Base-by-base conservation (phyloP, 2,113 vertebrate species). In the Anguilla japonica region DNA sequence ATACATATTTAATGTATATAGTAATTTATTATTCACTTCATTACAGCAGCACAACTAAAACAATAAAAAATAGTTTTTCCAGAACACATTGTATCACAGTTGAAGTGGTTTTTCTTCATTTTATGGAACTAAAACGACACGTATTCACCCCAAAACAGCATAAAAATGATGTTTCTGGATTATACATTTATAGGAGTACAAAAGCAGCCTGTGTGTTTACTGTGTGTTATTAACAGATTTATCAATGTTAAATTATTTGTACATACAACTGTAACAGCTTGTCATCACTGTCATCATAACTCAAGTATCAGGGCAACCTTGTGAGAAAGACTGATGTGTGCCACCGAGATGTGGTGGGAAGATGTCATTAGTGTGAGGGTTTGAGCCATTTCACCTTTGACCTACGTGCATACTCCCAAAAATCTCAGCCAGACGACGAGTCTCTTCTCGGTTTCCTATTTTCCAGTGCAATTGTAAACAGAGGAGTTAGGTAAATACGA, bases 11-110 rank as follows among this genome's bases (percentile, higher is more conserved):
- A 81, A 39, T 41, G 16, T 2, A 81, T 81, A 29, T 75, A 34
- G n/a, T 34, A n/a, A 29, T n/a, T 75, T 81, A 22, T 22, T 81
- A 22, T 46, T 43, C 85, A 41, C 56, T 86, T 86, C 15, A 41
- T 46, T 82, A 81, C 26, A 86, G 16, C 57, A 82, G n/a, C 56
- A 29, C 34, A 34, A 34, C 16, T 81, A 81, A 60, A 56, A 85
- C 41, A 83, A 83, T 15, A 53, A 56, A 50, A 5, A 29, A 85
- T 56, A 26, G 34, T 85, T 46, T 39, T 57, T 20, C 22, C 41
- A 86, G 26, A 79, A 20, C 78, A 85, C 5, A 57, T 16, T 43
- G 75, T 56, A 79, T 79, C 39, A 80, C 80, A 78, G 14, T 14
- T 75, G 9, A 75, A 34, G 71, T 18, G 39, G 39, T 80, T n/a